These are phyloP conservation scores for Carapus acus DNA, from an alignment of 2,797 vertebrate genomes.

Conservation along the genomic window DNA sequence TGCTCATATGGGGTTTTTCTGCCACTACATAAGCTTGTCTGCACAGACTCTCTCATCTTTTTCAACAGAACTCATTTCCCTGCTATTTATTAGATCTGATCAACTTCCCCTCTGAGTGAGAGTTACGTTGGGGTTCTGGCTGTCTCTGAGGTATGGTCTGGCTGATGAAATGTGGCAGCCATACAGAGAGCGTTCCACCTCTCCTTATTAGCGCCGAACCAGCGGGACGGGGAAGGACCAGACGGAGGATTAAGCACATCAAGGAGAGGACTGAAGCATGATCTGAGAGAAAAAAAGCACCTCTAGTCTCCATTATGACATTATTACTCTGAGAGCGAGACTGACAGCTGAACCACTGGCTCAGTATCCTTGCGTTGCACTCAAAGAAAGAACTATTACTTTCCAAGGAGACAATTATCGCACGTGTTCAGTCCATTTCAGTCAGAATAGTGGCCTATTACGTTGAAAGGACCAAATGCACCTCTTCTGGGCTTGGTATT, in stretches of 20 bases:
- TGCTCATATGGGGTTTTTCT: conserved; percentile 18
- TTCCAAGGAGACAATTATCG: too few species aligned
- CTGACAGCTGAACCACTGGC: not conserved
- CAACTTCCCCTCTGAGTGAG: conserved; percentile 9
- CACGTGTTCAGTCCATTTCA: too few species aligned
- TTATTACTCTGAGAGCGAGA: conserved; percentile 10
- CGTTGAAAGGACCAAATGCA: not conserved
- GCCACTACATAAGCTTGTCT: conserved; percentile 43
- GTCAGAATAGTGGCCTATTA: too few species aligned
- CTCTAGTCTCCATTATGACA: conserved; percentile 36
- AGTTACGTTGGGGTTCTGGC: conserved; percentile 10
- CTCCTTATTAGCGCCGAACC: conserved; percentile 65
- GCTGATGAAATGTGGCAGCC: conserved; percentile 69
- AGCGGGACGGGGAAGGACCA: not conserved
- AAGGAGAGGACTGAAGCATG: conserved; percentile 29
- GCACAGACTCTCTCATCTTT: conserved; percentile 41
- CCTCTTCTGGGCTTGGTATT: not conserved
- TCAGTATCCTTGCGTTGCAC: not conserved
- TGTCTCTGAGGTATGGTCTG: conserved; percentile 57
- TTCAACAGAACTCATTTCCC: conserved; percentile 37
- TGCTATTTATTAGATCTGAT: conserved; percentile 50
- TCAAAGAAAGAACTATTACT: too few species aligned
- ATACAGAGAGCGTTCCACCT: conserved; percentile 63
- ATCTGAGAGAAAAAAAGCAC: conserved; percentile 15
- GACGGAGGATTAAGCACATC: conserved; percentile 32